Conservation (phyloP, 2,797 vertebrate species). For the Orestias chungarensis region DNA sequence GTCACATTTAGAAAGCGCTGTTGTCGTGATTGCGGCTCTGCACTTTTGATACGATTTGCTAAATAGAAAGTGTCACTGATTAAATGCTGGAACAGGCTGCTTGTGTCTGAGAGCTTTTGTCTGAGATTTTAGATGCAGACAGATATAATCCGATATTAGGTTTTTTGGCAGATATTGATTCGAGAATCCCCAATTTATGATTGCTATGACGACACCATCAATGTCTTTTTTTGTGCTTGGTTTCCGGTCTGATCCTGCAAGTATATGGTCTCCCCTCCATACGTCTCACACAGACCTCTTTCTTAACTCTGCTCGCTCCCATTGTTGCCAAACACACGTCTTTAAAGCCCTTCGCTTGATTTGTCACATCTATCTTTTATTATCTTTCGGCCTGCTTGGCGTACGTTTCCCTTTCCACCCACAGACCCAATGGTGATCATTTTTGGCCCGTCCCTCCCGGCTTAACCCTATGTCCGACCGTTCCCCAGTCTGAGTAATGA, state of each 20-base stretch:
- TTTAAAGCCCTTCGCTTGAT: conserved; percentile 27
- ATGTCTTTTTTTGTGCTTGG: conserved; percentile 45
- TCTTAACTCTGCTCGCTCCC: conserved; percentile 41
- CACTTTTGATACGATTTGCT: no score
- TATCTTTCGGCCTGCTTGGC: conserved; percentile 16
- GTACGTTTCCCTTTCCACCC: conserved; percentile 25
- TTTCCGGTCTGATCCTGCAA: conserved; percentile 42
- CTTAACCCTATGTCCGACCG: conserved; percentile 49
- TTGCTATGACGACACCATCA: conserved; percentile 56
- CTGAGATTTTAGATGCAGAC: no score
- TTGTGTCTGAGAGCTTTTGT: no score
- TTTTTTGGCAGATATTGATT: no score
- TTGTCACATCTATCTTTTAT: conserved; percentile 36
- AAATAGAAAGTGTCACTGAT: no score
- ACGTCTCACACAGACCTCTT: conserved; percentile 22
- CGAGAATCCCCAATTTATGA: no score
- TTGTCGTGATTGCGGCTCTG: no score
- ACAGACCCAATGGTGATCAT: conserved; percentile 41
- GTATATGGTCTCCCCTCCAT: conserved; percentile 49
- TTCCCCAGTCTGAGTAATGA: conserved; percentile 58
- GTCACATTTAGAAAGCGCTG: no score
- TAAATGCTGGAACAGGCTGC: no score
- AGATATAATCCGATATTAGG: no score
- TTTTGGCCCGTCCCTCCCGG: conserved; percentile 42
- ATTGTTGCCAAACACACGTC: conserved; percentile 30